phyloP scores from a whole-genome alignment of 53 echinoderm and acorn worm genomes.

The Temnopleurus reevesii region DNA sequence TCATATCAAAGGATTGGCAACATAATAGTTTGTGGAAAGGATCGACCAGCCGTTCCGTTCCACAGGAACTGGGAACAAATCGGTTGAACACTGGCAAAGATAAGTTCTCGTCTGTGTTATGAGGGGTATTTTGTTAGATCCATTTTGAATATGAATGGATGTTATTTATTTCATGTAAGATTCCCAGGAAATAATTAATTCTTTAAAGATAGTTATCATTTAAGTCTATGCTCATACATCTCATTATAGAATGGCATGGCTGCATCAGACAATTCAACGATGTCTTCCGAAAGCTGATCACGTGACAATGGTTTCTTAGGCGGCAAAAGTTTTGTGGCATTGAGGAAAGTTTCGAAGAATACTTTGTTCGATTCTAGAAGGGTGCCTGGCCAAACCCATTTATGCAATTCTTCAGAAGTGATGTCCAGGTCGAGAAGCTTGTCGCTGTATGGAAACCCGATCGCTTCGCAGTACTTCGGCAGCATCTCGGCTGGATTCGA shows the following conservation, averaged over 20 bases:
- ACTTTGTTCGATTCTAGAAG: background rate
- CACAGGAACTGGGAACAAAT: too few relatives aligned
- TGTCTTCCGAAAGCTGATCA: background rate
- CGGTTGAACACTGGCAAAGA: too few relatives aligned
- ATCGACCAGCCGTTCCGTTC: too few relatives aligned
- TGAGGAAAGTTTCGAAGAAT: background rate
- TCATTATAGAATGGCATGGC: conserved; percentile 9
- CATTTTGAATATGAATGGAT: background rate
- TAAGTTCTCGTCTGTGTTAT: too few relatives aligned
- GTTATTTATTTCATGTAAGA: too few relatives aligned
- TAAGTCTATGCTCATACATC: background rate
- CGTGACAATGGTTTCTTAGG: background rate
- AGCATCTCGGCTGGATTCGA: background rate
- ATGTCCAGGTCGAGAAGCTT: background rate
- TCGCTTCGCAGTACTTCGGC: background rate
- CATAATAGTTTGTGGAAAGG: too few relatives aligned
- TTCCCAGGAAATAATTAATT: too few relatives aligned
- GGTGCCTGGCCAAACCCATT: background rate
- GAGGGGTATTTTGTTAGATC: too few relatives aligned
- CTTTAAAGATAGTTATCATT: too few relatives aligned
- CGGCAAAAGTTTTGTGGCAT: background rate
- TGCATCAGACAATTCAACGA: background rate
- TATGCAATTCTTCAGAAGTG: background rate
- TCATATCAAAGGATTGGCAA: too few relatives aligned
- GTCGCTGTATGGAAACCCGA: background rate